Percentiles rank a stretch among this genome's conserved stretches.
phyloP scores from a whole-genome alignment of 1,140 invertebrate species.

The Drosophila littoralis region DNA sequence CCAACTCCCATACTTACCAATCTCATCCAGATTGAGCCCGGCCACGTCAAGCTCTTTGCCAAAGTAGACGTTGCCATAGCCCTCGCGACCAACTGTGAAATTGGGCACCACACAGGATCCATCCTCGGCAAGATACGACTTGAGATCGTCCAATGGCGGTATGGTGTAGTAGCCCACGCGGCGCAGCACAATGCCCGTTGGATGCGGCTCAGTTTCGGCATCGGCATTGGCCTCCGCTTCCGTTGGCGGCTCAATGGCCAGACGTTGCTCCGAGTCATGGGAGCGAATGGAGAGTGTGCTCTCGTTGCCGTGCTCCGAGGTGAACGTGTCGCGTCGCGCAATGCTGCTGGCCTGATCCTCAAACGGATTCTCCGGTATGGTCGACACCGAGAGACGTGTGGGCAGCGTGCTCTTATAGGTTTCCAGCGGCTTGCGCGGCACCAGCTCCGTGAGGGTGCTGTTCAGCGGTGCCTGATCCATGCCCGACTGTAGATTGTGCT shows the following conservation, averaged over 20 bases:
- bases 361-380: constrained; percentile 73
- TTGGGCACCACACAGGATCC: constrained; percentile 94
- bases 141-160: constrained; percentile 91
- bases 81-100: constrained; percentile 94
- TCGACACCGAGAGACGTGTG: constrained; percentile 63
- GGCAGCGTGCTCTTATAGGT: constrained; percentile 54
- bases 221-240: constrained; percentile 76
- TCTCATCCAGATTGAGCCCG: constrained; percentile 94
- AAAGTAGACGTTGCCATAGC: constrained; percentile 97
- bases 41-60: constrained; percentile 94
- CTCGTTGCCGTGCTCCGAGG: constrained; percentile 64
- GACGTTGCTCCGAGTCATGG: constrained; percentile 48
- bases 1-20: constrained; percentile 85
- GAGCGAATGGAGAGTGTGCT: constrained; percentile 60
- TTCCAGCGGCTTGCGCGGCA: constrained; percentile 74
- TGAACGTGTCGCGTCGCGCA: constrained; percentile 56
- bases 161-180: constrained; percentile 94
- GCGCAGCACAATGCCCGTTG: constrained; percentile 87
- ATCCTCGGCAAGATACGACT: constrained; percentile 87
- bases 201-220: constrained; percentile 85
- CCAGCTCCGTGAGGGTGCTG: constrained; percentile 72
- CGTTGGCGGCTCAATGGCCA: constrained; percentile 49
- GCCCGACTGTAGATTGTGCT: constrained; percentile 73
- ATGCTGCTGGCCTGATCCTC: constrained; percentile 66
- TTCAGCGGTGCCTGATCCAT: constrained; percentile 64